phyloP scores from a whole-genome alignment of 2,797 vertebrate species.

The Melopsittacus undulatus region DNA sequence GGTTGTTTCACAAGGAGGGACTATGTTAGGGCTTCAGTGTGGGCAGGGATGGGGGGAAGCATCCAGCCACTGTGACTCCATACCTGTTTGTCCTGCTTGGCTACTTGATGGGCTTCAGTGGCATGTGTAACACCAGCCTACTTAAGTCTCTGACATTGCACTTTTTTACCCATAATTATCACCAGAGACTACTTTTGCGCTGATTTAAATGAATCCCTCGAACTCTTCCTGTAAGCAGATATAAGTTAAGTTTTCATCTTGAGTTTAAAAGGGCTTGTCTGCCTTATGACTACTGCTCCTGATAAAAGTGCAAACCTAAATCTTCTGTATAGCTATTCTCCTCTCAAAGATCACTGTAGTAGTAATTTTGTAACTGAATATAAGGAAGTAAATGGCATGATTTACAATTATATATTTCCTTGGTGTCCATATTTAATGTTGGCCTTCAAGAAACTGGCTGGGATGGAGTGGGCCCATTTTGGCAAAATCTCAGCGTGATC shows the following conservation, averaged over 20 bases:
- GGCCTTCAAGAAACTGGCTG: background rate
- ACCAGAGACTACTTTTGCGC: background rate
- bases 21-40: background rate
- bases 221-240: background rate
- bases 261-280: background rate
- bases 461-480: background rate
- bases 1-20: background rate
- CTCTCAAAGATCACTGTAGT: background rate
- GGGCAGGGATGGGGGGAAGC: fast-evolving
- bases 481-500: background rate
- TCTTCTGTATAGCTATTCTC: background rate
- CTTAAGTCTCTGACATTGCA: background rate
- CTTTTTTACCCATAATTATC: background rate
- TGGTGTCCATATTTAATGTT: background rate
- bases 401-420: background rate
- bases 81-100: background rate
- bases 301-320: background rate
- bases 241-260: background rate
- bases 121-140: background rate
- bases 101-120: background rate
- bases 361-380: background rate
- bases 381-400: background rate
- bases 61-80: background rate
- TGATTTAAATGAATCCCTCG: background rate
- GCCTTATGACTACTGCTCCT: background rate